Evolutionary conservation across 2,113 vertebrate species (phyloP), one percentile per base, ranked within the genome.

Genomic region (Callionymus lyra): DNA sequence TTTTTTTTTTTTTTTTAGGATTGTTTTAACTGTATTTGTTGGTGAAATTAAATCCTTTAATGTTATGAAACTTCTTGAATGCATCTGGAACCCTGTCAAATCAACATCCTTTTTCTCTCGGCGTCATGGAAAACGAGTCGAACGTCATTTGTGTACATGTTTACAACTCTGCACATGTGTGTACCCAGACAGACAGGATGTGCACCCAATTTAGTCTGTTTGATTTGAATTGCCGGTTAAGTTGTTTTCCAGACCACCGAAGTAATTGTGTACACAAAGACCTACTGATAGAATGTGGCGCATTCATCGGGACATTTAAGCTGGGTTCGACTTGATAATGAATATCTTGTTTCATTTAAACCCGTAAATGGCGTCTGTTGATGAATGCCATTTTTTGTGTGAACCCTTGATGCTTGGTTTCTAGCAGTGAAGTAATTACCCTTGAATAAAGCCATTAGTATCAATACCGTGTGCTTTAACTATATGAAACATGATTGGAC

Each of bases 91-190:
- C 6, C 12, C 36, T 16, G 2, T 37, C 1, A 46, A 37, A 32
- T 47, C 43, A 9, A 41, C 52, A 39, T 70, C 57, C 52, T 59
- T 36, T 41, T 2, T 12, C 9, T 6, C 12, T 43, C n/a, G 8
- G 38, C 51, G 35, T 72, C 65, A 69, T 56, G 56, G 65, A 69
- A 72, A 71, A 57, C n/a, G 35, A 27, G 27, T 12, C 38, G 17
- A 31, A 50, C 35, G n/a, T 50, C 39, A 41, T 58, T 53, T 53
- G 35, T 41, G 17, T 18, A 19, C 34, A 17, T 38, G 44, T 63
- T 63, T 57, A 65, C 51, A 41, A 41, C 41, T 41, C 6, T 31
- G 52, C 56, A 52, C 46, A 50, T 50, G 47, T 48, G 38, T 55
- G 14, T 36, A 12, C 41, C 56, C 38, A 33, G 51, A 50, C 11